Evolutionary conservation across 2,888 invertebrate species (phyloP), one percentile per base, ranked within the genome.

Genomic region (Crioceris asparagi): DNA sequence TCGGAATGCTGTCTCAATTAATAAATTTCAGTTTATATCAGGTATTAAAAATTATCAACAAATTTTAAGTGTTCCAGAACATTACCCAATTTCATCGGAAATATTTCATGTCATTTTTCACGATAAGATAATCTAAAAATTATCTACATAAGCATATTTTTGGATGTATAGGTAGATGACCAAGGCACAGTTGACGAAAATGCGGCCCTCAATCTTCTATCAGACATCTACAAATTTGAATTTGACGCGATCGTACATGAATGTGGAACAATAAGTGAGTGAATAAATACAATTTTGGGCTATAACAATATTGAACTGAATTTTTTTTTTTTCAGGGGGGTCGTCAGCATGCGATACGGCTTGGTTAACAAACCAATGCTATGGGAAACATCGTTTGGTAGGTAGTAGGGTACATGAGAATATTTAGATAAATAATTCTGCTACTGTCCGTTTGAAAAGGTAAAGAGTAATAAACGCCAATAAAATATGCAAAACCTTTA

Each of bases 161-260:
- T 53, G 53, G 51, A 49, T 52, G 37, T 41, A n/a, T 31, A 65
- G 65, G 58, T 60, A 45, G 54, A 53, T 17, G 65, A 65, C n/a
- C 62, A 65, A 30, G 66, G 65, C 3, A 49, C 53, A 6, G 48
- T 66, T 17, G 64, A 67, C 38, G 55, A 54, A 15, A 65, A 65
- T 30, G 60, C 62, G 3, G 54, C 62, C 3, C 44, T 61, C 31
- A 61, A 60, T 1, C 48, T 65, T 31, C 25, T 67, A 6, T 65
- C 66, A 3, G 57, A 60, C 17, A 61, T 63, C 30, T 45, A 54
- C 26, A 49, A 53, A 38, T 52, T 43, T 0, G 47, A 50, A 35
- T 51, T 51, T 2, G 56, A 47, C 23, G 54, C 56, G 4, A 46
- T 54, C 16, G 48, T 64, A 18, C 52, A 53, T 35, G 53, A 52